Base-by-base conservation (phyloP, 2,113 vertebrate species). In the Apodemus speciosus region DNA sequence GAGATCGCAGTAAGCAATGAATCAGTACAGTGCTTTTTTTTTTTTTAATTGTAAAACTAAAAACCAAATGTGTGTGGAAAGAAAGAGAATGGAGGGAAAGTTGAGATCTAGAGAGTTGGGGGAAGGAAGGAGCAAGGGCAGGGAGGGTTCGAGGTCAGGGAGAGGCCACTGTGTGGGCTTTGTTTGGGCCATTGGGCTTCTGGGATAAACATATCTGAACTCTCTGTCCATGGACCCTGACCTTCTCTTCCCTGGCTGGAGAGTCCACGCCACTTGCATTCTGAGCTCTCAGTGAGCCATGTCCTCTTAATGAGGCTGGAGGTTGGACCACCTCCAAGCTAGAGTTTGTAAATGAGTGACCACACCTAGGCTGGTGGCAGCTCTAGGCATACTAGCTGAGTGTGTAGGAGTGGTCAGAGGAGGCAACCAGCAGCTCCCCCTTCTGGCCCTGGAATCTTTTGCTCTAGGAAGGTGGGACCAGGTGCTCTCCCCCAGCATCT, bases 311-410 rank as follows among this genome's bases (percentile, higher is more conserved):
- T n/a, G 38, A 60, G 35, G n/a, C 35, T 7, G 18, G 9, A n/a
- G 7, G 5, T 25, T 32, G 72, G 38, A 58, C 1, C 25, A 23
- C 6, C 9, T 14, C 62, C 3, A 14, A 35, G 64, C 14, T 46
- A 15, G 62, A 46, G 30, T 9, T 9, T 23, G 62, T 91, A 53
- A 95, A 66, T 85, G 64, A 94, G 40, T 89, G 92, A 95, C 84
- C 49, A 77, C 13, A 1, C 20, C 75, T 18, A 38, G 40, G 58
- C 2, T 25, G 46, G 58, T 60, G 58, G n/a, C 58, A 30, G n/a
- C 10, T 16, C 30, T 40, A 21, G 71, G 18, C 2, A 20, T 84
- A 80, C 43, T 40, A 3, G 1, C 35, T 16, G 27, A 25, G 46
- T 5, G 5, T 9, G 11, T 7, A 71, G 16, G 21, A 30, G 71